Evolutionary conservation across 2,888 invertebrate genomes (phyloP).

Genomic region (Amphipoea lucens): DNA sequence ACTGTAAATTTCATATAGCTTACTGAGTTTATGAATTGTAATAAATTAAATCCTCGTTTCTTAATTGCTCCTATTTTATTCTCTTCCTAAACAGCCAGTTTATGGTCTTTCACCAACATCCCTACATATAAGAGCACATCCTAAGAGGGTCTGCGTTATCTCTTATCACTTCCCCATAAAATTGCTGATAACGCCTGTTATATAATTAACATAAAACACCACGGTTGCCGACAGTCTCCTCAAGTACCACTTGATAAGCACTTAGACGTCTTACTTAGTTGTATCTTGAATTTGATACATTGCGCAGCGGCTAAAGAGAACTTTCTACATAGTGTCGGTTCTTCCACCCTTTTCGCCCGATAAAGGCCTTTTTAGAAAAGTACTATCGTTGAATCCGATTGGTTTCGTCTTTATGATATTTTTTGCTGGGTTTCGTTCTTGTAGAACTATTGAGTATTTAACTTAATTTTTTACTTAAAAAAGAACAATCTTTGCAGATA

Average conservation of each 20-base stretch:
- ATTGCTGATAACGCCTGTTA: slow-evolving; percentile 58
- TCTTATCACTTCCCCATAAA: slow-evolving; percentile 63
- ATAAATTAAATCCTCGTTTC: slow-evolving; percentile 24
- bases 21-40: not conserved
- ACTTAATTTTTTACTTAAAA: not conserved
- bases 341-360: not conserved
- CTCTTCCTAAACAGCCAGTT: slow-evolving; percentile 6
- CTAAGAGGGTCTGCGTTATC: slow-evolving; percentile 46
- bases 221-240: slow-evolving; percentile 48
- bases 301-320: not conserved
- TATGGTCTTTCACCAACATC: slow-evolving; percentile 26
- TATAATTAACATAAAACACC: slow-evolving; percentile 63
- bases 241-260: slow-evolving; percentile 61
- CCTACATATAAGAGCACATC: slow-evolving; percentile 49
- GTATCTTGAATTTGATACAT: slow-evolving; percentile 34
- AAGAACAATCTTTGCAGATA: not conserved
- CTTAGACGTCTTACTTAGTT: slow-evolving; percentile 45
- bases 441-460: not conserved
- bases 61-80: slow-evolving; percentile 34
- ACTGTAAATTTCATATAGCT: not conserved
- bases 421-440: not conserved
- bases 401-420: not conserved
- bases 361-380: not conserved
- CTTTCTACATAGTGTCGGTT: not conserved
- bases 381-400: not conserved